Conservation (phyloP, 2,888 invertebrate species). For the Trachelus troglodyta region DNA sequence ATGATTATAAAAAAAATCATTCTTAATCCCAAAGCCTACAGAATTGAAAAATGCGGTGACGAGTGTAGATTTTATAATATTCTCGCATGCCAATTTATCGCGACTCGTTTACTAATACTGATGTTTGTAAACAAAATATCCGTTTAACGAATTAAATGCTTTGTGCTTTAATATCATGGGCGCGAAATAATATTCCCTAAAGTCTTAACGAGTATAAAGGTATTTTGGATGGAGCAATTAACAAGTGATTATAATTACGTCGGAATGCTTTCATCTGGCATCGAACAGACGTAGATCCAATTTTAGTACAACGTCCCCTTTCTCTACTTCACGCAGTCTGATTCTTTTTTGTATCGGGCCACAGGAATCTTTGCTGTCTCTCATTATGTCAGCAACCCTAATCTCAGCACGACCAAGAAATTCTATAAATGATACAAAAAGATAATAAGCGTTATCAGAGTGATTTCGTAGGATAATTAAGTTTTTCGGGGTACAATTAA, state of each 20-base stretch:
- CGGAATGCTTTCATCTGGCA: constrained; percentile 29
- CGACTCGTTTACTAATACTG: not conserved
- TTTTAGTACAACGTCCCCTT: constrained; percentile 77
- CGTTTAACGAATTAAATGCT: not conserved
- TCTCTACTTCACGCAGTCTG: constrained; percentile 75
- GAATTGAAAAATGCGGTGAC: not conserved
- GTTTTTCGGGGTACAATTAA: not conserved
- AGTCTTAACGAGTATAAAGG: not conserved
- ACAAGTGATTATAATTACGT: not conserved
- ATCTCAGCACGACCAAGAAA: constrained; percentile 79
- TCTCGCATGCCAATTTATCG: not conserved
- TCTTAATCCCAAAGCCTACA: not conserved
- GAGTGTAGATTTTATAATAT: not conserved
- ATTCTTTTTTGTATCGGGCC: constrained; percentile 77
- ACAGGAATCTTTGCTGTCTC: constrained; percentile 69
- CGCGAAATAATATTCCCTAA: not conserved
- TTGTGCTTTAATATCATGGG: not conserved
- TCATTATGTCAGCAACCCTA: constrained; percentile 73
- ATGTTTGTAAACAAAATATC: not conserved
- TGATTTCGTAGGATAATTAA: not conserved
- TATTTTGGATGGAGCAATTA: not conserved
- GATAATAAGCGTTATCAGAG: not conserved
- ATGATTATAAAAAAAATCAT: not conserved
- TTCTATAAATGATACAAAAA: constrained; percentile 66
- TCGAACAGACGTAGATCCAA: constrained; percentile 76